phyloP scores from a whole-genome alignment of 2,888 invertebrate species.

The Rugalucina vietnamica region DNA sequence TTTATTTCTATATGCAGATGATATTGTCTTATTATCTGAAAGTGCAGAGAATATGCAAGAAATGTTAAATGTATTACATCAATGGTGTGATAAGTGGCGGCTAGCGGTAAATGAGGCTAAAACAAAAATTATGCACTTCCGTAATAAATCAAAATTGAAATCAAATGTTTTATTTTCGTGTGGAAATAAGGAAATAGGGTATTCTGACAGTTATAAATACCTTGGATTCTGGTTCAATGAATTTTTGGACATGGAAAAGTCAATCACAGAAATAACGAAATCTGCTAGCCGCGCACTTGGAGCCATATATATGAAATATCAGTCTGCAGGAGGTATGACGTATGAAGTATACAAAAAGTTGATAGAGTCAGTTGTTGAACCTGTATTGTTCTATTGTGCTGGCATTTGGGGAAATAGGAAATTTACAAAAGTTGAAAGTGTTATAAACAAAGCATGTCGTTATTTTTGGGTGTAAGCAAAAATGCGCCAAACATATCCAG shows the following conservation, averaged over 20 bases:
- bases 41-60: constrained; percentile 10
- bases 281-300: constrained; percentile 30
- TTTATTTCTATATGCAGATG: constrained; percentile 32
- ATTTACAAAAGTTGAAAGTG: background rate
- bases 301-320: background rate
- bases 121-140: constrained; percentile 29
- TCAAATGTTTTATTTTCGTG: background rate
- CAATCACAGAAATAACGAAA: constrained; percentile 27
- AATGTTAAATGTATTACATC: constrained; percentile 5
- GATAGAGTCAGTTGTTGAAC: constrained; percentile 7
- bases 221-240: constrained; percentile 23
- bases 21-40: constrained; percentile 24
- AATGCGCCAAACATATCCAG: background rate
- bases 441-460: constrained; percentile 4
- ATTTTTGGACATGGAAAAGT: background rate
- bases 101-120: constrained; percentile 14
- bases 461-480: background rate
- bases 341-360: background rate
- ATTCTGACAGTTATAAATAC: background rate
- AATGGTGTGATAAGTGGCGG: constrained; percentile 30
- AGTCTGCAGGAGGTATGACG: constrained; percentile 10
- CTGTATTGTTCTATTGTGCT: constrained; percentile 2
- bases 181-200: background rate
- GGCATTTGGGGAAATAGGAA: background rate
- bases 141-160: background rate